Evolutionary conservation across 2,113 vertebrate species (phyloP), one percentile per base, ranked within the genome.

Genomic region (Myrmecophaga tridactyla): DNA sequence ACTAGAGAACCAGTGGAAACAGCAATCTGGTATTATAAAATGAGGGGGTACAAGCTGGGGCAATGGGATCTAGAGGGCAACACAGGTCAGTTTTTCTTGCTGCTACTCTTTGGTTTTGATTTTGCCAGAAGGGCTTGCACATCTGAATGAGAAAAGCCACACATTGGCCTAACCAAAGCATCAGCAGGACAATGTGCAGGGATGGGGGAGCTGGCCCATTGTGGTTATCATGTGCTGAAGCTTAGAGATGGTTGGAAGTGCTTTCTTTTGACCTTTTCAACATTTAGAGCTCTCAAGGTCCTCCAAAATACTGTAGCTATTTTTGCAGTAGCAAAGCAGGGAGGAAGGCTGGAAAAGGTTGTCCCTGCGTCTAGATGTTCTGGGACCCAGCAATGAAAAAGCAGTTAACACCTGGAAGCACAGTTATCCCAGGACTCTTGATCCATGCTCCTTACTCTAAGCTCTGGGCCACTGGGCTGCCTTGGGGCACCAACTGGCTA

Each of bases 261-360:
- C 5, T 11, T 93, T 10, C n/a, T 46, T 4, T 6, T 46, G 43
- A 46, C 65, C 15, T 0, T 20, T 11, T n/a, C 46, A 65, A 0
- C 6, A 4, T 51, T 51, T 58, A 31, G 60, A 83, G 86, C n/a
- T 69, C 29, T 89, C 13, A 0, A 53, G 51, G n/a, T 21, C 15
- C 41, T 84, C 60, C 41, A 70, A 21, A 25, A 46, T n/a, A 36
- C 17, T 56, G 20, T 6, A 56, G 18, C 53, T 56, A 21, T 56
- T 56, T 56, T 56, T 56, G 20, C 53, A 56, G 21, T 34, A 23
- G 1, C 21, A 53, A 89, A 51, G 7, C 70, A 84, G 48, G 46
- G 8, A 31, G 1, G 53, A 31, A 46, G 36, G 6, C 14, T 2
- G 6, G 0, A 2, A n/a, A 10, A 34, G 10, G 10, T 27, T 17